Conservation (phyloP, 2,888 invertebrate species). For the Podabrus alpinus region DNA sequence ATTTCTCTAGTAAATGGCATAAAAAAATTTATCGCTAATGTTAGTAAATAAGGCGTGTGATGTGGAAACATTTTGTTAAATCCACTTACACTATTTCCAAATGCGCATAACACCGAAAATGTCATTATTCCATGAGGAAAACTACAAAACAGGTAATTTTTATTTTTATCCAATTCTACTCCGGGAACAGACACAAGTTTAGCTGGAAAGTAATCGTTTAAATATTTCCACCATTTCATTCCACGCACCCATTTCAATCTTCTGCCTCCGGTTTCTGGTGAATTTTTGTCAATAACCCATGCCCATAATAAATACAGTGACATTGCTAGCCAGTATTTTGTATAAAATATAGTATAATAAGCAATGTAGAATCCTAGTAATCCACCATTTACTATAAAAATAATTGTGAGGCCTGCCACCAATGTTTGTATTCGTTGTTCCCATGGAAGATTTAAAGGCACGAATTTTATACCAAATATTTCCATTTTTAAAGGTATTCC, state of each 20-base stretch:
- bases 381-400: conserved; percentile 70
- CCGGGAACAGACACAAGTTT: conserved; percentile 84
- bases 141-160: conserved; percentile 83
- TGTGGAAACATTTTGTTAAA: conserved; percentile 59
- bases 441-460: conserved; percentile 77
- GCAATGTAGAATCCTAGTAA: conserved; percentile 59
- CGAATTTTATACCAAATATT: conserved; percentile 79
- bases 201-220: conserved; percentile 84
- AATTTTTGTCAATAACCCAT: conserved; percentile 61
- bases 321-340: conserved; percentile 60
- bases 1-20: conserved; percentile 76
- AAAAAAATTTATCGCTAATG: conserved; percentile 70
- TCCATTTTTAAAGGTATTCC: conserved; percentile 44
- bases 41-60: conserved; percentile 56
- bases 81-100: conserved; percentile 69
- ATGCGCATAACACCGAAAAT: conserved; percentile 77
- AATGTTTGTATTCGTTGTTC: conserved; percentile 82
- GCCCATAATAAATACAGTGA: conserved; percentile 70
- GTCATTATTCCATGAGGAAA: conserved; percentile 83
- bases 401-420: conserved; percentile 71
- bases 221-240: conserved; percentile 73
- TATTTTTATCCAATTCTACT: conserved; percentile 74
- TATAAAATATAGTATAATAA: conserved; percentile 63
- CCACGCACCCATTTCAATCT: conserved; percentile 59
- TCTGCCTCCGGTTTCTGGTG: conserved; percentile 61